A percentile compares a stretch with the other conserved stretches of the same genome.
phyloP scores from a whole-genome alignment of 2,113 vertebrate species.

The Hystrix brachyura region DNA sequence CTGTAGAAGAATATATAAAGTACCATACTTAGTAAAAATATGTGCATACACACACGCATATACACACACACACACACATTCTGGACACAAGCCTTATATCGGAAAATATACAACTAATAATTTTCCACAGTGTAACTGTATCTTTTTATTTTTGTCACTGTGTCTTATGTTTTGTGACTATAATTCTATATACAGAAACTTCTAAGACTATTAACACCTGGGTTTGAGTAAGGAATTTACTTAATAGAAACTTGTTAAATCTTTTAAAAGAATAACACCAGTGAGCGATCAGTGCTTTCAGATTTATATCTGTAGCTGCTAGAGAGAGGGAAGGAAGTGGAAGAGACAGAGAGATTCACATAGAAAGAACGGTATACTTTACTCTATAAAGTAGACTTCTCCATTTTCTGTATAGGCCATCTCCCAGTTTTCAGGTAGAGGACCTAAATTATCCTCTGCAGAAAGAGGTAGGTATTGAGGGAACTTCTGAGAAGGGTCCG shows the following conservation, averaged over 20 bases:
- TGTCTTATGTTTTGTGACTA: background rate
- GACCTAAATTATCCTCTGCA: conserved; percentile 96
- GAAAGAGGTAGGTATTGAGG: conserved; percentile 96
- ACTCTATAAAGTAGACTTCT: conserved; percentile 99
- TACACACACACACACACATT: too few species aligned
- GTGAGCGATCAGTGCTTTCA: background rate
- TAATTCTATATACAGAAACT: background rate
- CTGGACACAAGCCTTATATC: background rate
- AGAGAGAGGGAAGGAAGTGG: background rate
- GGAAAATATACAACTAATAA: background rate
- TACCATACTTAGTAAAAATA: background rate
- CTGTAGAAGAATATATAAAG: background rate
- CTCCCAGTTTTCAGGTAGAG: conserved; percentile 99
- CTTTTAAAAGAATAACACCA: background rate
- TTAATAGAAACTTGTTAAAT: background rate
- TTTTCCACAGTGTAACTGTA: background rate
- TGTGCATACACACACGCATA: background rate
- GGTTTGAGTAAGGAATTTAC: background rate
- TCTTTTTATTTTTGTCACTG: background rate
- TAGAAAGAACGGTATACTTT: conserved; percentile 85
- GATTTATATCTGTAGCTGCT: background rate
- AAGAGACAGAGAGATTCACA: background rate
- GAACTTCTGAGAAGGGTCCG: conserved; percentile 98
- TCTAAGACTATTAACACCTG: background rate
- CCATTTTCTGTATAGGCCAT: conserved; percentile 99